phyloP scores from a whole-genome alignment of 2,888 invertebrate genomes.

The Conchocele bisecta region DNA sequence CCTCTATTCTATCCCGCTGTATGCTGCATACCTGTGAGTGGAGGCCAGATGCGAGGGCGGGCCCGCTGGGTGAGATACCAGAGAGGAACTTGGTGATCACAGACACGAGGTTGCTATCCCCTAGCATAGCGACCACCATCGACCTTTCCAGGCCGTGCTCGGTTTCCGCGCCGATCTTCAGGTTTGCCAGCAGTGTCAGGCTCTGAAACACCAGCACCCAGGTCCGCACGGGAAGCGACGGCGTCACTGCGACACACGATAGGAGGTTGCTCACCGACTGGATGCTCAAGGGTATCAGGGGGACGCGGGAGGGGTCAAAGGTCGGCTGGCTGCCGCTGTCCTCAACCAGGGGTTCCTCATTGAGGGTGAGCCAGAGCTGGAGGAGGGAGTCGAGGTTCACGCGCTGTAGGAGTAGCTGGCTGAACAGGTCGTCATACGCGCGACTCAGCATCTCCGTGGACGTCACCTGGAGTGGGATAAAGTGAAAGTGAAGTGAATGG shows the following conservation, averaged over 20 bases:
- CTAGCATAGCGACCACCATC: conserved; percentile 76
- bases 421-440: conserved; percentile 88
- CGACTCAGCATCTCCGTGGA: conserved; percentile 86
- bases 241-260: conserved; percentile 87
- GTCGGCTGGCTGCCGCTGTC: conserved; percentile 65
- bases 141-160: conserved; percentile 55
- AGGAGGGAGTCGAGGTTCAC: conserved; percentile 92
- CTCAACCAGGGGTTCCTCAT: conserved; percentile 85
- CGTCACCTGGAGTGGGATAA: conserved; percentile 62
- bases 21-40: too few species aligned
- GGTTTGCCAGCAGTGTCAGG: conserved; percentile 89
- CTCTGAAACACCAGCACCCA: conserved; percentile 92
- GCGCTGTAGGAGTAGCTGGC: conserved; percentile 86
- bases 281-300: conserved; percentile 87
- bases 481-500: too few species aligned
- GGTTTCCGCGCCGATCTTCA: conserved; percentile 73
- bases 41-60: conserved; percentile 29
- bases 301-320: conserved; percentile 81
- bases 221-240: conserved; percentile 88
- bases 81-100: conserved; percentile 80
- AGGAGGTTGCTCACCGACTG: conserved; percentile 87
- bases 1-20: too few species aligned
- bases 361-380: conserved; percentile 93
- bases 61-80: conserved; percentile 67
- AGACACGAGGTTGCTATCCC: conserved; percentile 75